Evolutionary conservation across 2,888 invertebrate species (phyloP), one percentile per base, ranked within the genome.

Genomic region (Zhuqinia jingwanae): DNA sequence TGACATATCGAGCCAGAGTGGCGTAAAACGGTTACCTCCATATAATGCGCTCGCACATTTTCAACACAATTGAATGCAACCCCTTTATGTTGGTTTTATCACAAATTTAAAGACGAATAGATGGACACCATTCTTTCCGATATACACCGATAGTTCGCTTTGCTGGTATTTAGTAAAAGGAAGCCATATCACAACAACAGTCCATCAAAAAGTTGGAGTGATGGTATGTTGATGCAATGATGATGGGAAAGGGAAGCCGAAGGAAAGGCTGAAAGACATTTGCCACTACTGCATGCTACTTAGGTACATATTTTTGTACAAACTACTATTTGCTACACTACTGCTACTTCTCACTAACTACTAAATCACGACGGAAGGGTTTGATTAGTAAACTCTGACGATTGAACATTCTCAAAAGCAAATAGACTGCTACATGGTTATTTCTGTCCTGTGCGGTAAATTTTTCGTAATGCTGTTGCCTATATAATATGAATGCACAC

Each of bases 391-490:
- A 50, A 53, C 36, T 27, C 53, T 63, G 63, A 63, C 36, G 65
- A 68, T 22, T 68, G 20, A 45, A 20, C 47, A 45, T 45, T 47
- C 68, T 45, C 22, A 45, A 63, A 27, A 50, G 45, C 63, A 45
- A 77, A 78, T 50, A 63, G 27, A 22, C 58, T 76, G 76, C 17
- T 20, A 27, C 30, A 17, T 77, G 27, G 22, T 65, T 80, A 80
- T 80, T 80, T 80, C 80, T 80, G 80, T 80, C 78, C 78, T 50
- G 25, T 42, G n/a, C n/a, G 53, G 30, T 80, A 17, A 65, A 75
- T 30, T 42, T 36, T 36, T 20, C 30, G n/a, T 36, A 36, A 36
- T 36, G 36, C 36, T 36, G 3, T 36, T 36, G n/a, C 45, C 20
- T 22, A 22, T 47, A 45, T 45, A 22, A 0, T 50, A 2, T 50